Percentiles rank a stretch among this genome's conserved stretches.
Evolutionary conservation across 2,888 invertebrate species (phyloP).

Genomic region (Heliconius hortense): DNA sequence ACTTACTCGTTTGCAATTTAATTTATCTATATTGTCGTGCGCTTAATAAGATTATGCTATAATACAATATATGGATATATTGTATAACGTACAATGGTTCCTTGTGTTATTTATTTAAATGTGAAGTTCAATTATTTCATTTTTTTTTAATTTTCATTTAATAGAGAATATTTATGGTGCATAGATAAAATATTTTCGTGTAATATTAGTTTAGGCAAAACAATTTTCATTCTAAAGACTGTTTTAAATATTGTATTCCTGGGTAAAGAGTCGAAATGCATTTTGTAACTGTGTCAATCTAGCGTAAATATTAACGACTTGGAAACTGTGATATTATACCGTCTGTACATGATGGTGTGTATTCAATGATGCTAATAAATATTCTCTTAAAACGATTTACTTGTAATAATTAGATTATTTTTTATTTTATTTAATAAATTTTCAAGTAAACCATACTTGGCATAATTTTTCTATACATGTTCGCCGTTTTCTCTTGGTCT

Average conservation of each 20-base stretch:
- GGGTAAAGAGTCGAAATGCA: neutral
- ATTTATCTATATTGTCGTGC: neutral
- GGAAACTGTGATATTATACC: neutral
- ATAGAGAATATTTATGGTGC: neutral
- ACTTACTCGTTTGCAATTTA: neutral
- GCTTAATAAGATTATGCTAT: conserved; percentile 1
- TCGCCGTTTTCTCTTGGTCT: too few species aligned
- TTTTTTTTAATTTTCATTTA: too few species aligned
- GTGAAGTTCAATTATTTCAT: neutral
- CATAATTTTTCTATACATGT: too few species aligned
- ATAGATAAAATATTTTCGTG: neutral
- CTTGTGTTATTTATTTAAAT: neutral
- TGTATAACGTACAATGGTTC: neutral
- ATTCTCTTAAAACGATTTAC: too few species aligned
- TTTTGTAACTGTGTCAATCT: neutral
- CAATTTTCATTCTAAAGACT: neutral
- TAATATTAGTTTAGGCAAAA: neutral
- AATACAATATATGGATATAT: neutral
- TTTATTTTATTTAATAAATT: too few species aligned
- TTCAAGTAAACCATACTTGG: too few species aligned
- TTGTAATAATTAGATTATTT: too few species aligned
- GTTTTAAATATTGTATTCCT: neutral
- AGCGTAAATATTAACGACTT: neutral
- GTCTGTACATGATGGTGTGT: neutral
- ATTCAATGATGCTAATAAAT: neutral